phyloP scores from a whole-genome alignment of 2,888 invertebrate genomes.

The Andrena dorsata region DNA sequence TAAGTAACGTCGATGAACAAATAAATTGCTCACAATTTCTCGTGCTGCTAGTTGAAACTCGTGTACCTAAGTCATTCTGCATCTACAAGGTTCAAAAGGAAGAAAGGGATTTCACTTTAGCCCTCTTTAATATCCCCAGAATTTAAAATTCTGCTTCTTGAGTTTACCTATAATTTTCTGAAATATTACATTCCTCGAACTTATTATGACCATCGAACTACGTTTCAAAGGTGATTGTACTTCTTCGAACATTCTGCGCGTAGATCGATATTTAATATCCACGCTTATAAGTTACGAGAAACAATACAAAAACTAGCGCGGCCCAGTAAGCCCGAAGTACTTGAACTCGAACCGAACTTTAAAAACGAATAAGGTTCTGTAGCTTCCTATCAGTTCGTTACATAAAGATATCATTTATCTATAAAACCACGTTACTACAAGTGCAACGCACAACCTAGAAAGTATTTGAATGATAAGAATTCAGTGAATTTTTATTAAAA shows the following conservation, averaged over 20 bases:
- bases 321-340: slow-evolving; percentile 31
- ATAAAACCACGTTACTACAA: neutral
- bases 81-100: too few species aligned
- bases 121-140: neutral
- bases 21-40: too few species aligned
- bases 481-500: too few species aligned
- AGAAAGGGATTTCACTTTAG: too few species aligned
- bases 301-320: slow-evolving; percentile 37
- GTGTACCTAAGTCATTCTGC: too few species aligned
- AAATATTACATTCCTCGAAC: slow-evolving; percentile 4
- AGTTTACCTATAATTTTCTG: slow-evolving; percentile 6
- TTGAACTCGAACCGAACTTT: slow-evolving; percentile 39
- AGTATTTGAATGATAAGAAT: too few species aligned
- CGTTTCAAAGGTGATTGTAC: slow-evolving; percentile 14
- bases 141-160: slow-evolving; percentile 5
- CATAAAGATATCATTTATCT: slow-evolving; percentile 25
- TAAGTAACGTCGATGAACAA: too few species aligned
- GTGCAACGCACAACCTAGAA: neutral
- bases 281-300: slow-evolving; percentile 39
- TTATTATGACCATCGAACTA: slow-evolving; percentile 20
- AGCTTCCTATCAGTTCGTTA: neutral
- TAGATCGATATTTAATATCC: slow-evolving; percentile 56
- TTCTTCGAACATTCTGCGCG: slow-evolving; percentile 16
- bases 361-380: slow-evolving; percentile 22
- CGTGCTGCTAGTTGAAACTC: too few species aligned